Percentiles rank a stretch among this genome's conserved stretches.
Conservation (phyloP, 2,888 invertebrate genomes). For the Hydraecia micacea region DNA sequence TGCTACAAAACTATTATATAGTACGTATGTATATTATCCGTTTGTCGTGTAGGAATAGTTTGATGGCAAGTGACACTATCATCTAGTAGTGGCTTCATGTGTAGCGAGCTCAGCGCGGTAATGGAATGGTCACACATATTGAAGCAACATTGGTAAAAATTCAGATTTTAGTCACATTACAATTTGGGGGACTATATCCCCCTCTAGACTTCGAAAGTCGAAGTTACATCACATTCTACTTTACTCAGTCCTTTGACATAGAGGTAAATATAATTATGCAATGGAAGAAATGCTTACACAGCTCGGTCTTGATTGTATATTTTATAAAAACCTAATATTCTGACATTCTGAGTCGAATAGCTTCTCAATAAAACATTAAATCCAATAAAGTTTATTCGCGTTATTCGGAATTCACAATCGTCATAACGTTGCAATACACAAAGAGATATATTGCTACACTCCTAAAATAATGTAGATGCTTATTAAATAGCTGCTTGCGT, state of each 20-base stretch:
- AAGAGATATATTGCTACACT: slow-evolving; percentile 56
- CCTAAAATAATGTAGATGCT: slow-evolving; percentile 57
- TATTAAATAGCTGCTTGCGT: slow-evolving; percentile 55
- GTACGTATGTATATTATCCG: slow-evolving; percentile 59
- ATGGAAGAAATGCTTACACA: slow-evolving; percentile 60
- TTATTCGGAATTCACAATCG: slow-evolving; percentile 30
- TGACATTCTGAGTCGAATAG: slow-evolving; percentile 18
- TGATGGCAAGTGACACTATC: slow-evolving; percentile 65
- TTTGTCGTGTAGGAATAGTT: slow-evolving; percentile 67
- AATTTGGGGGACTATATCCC: slow-evolving; percentile 24
- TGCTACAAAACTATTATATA: slow-evolving; percentile 74
- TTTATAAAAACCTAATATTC: slow-evolving; percentile 40
- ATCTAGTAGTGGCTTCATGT: slow-evolving; percentile 42
- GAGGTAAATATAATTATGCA: slow-evolving; percentile 60
- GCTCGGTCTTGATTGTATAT: slow-evolving; percentile 55
- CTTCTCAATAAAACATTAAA: slow-evolving; percentile 41
- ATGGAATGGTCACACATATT: slow-evolving; percentile 54
- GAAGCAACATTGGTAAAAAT: slow-evolving; percentile 44
- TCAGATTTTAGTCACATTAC: slow-evolving; percentile 54
- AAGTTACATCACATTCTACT: slow-evolving; percentile 48
- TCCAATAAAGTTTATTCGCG: slow-evolving; percentile 25
- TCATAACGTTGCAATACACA: slow-evolving; percentile 54
- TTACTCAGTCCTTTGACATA: slow-evolving; percentile 60
- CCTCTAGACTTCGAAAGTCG: slow-evolving; percentile 39
- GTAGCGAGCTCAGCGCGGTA: slow-evolving; percentile 30